Percentiles rank a stretch among this genome's conserved stretches.
Conservation (phyloP, 1,140 invertebrate species). For the Medauroidea extradentata region DNA sequence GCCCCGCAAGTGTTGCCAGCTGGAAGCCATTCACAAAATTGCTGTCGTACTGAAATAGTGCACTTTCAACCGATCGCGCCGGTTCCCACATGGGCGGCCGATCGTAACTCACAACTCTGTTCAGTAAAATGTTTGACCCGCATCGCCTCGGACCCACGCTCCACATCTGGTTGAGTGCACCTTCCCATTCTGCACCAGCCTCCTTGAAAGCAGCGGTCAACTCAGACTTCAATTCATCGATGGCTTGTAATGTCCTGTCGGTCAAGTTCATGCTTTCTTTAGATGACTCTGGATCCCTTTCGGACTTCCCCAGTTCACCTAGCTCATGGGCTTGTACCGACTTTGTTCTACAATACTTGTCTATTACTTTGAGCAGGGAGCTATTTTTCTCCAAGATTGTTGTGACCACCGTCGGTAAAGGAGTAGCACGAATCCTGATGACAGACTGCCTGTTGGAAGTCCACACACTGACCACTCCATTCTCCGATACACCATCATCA, state of each 20-base stretch:
- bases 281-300: background rate
- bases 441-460: slow-evolving; percentile 68
- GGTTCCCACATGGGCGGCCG: slow-evolving; percentile 5
- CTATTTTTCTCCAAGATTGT: slow-evolving; percentile 60
- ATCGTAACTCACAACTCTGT: background rate
- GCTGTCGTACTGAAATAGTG: slow-evolving; percentile 52
- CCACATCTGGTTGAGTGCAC: slow-evolving; percentile 74
- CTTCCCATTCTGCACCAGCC: slow-evolving; percentile 51
- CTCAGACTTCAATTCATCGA: slow-evolving; percentile 53
- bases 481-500: background rate
- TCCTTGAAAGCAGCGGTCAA: slow-evolving; percentile 58
- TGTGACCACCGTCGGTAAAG: slow-evolving; percentile 70
- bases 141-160: slow-evolving; percentile 84
- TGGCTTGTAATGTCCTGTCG: slow-evolving; percentile 10
- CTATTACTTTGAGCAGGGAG: slow-evolving; percentile 53
- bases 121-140: slow-evolving; percentile 62
- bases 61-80: slow-evolving; percentile 34
- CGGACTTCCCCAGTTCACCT: background rate
- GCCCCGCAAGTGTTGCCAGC: slow-evolving; percentile 81
- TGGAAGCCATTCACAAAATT: slow-evolving; percentile 94
- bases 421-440: slow-evolving; percentile 72
- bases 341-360: slow-evolving; percentile 40
- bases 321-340: background rate
- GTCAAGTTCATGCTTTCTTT: background rate
- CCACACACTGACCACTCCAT: slow-evolving; percentile 54